Evolutionary conservation across 2,797 vertebrate species (phyloP).

Genomic region (Melanotaenia boesemani): DNA sequence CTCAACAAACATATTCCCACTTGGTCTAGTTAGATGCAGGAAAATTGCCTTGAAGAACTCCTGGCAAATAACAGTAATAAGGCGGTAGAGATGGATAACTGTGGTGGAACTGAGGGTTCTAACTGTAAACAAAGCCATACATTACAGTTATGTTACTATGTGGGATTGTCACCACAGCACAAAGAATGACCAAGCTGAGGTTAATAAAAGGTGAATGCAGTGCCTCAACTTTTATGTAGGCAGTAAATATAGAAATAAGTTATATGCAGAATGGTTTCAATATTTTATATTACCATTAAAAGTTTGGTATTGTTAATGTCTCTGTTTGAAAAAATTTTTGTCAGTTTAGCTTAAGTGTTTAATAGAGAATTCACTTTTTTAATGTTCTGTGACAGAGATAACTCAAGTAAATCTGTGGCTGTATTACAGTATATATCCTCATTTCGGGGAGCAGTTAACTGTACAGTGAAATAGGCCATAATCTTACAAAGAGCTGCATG

Average conservation of each 20-base stretch:
- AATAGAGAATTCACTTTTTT: neutral
- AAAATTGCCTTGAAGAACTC: constrained; percentile 90
- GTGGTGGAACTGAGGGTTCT: constrained; percentile 66
- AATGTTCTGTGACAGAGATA: neutral
- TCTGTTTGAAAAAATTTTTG: neutral
- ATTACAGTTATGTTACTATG: constrained; percentile 73
- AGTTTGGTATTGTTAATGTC: constrained; percentile 13
- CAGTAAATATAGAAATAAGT: constrained; percentile 32
- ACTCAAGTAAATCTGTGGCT: neutral
- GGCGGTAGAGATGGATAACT: constrained; percentile 86
- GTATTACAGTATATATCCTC: neutral
- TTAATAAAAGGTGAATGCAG: constrained; percentile 61
- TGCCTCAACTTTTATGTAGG: constrained; percentile 18
- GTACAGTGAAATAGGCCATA: constrained; percentile 18
- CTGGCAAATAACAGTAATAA: constrained; percentile 88
- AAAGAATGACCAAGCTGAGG: constrained; percentile 38
- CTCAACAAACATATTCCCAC: constrained; percentile 88
- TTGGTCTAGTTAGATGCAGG: constrained; percentile 90
- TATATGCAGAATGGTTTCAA: constrained; percentile 29
- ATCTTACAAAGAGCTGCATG: constrained; percentile 22
- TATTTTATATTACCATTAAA: constrained; percentile 23
- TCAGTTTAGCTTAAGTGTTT: neutral
- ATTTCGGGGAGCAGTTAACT: constrained; percentile 17
- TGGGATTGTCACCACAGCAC: constrained; percentile 54
- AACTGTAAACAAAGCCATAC: constrained; percentile 79